phyloP scores from a whole-genome alignment of 2,888 invertebrate genomes.

The Nomada goodeniana region DNA sequence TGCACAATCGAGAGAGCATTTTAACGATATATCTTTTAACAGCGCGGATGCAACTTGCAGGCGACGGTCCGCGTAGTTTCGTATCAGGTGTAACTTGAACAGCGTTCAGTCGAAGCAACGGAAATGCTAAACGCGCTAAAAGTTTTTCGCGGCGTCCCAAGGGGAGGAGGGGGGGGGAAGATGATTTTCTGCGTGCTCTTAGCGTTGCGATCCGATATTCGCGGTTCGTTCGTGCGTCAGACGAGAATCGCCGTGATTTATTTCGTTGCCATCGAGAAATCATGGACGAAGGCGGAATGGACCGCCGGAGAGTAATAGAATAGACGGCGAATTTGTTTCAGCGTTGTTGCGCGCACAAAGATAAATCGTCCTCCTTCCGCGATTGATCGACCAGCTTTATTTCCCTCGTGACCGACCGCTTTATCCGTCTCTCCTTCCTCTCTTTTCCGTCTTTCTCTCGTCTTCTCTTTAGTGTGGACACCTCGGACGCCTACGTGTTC shows the following conservation, averaged over 20 bases:
- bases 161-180: not conserved
- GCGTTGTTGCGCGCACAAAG: constrained; percentile 46
- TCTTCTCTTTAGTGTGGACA: not conserved
- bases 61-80: not conserved
- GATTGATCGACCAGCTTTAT: constrained; percentile 53
- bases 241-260: constrained; percentile 18
- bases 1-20: not conserved
- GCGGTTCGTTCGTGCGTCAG: not conserved
- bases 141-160: not conserved
- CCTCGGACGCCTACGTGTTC: constrained; percentile 8
- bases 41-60: not conserved
- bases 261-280: constrained; percentile 24
- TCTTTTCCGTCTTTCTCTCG: not conserved
- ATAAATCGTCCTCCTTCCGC: constrained; percentile 51
- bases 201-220: not conserved
- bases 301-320: constrained; percentile 49
- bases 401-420: constrained; percentile 49
- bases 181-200: not conserved
- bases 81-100: not conserved
- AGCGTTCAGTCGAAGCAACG: no score
- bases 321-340: constrained; percentile 55
- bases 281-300: constrained; percentile 25
- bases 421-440: constrained; percentile 19
- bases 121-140: no score
- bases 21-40: not conserved